Base-by-base conservation (phyloP, 2,888 invertebrate genomes). In the Mantis religiosa region DNA sequence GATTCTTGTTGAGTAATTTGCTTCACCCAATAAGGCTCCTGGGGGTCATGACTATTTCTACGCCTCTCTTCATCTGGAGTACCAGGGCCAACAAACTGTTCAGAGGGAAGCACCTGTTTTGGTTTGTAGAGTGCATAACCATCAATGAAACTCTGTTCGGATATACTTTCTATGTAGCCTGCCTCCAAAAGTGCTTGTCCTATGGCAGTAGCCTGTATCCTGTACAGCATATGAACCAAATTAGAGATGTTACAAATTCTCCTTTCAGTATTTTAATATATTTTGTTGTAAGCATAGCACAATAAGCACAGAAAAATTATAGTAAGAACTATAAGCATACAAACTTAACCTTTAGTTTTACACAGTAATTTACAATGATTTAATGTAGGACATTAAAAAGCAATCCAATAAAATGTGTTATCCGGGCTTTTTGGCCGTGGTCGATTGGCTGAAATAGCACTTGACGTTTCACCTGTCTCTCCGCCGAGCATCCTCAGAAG, bases 161-260 rank as follows among this genome's bases (percentile, higher is more conserved):
- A 93, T 89, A 95, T 93, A 89, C 95, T 94, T 92, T 97, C 97
- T 91, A 98, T 95, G 91, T 96, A 96, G 27, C 96, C 96, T 1
- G 96, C 96, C 92, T 96, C 96, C 27, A 98, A 92, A 82, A 98
- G 94, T 28, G 96, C 96, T 92, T 97, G 97, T 88, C 97, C 97
- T 90, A 98, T 95, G 28, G 96, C 95, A 20, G 95, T 94, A 2
- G 97, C 98, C 93, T 97, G 96, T n/a, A 95, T 94, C 91, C 85
- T 87, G 84, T 28, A 34, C 34, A 30, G 14, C 41, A 88, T 28
- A 87, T 82, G 14, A 41, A 28, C 8, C 3, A 30, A 20, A 83
- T 82, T 25, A 82, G 27, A 82, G 25, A 25, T 27, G 2, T 27
- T 82, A 27, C 4, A 27, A n/a, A 82, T 82, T 20, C 82, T 27